Conservation (phyloP, 2,113 vertebrate species). For the cattle (Bos taurus) region ARS-UCD2.0 NC_037351.1:19630501-19631000, state of each 20-base stretch:
- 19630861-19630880: not conserved
- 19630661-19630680: not conserved
- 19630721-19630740: not conserved
- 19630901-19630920: not conserved
- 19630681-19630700: not conserved
- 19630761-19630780: not conserved
- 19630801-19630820: not conserved
- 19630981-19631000: not conserved
- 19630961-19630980: not conserved
- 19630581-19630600: slow-evolving; percentile 6
- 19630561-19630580: not conserved
- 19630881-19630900: not conserved
- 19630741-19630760: not conserved
- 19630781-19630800: not conserved
- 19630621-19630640: not conserved
- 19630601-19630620: slow-evolving; percentile 26
- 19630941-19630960: not conserved
- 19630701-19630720: not conserved
- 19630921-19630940: not conserved
- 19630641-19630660: not conserved
- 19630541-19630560: slow-evolving; percentile 52
- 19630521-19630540: slow-evolving; percentile 62
- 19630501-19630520: slow-evolving; percentile 33
- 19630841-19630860: not conserved
- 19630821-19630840: not conserved